Conservation (phyloP, 2,113 vertebrate genomes). For the Australoheros scitulus region DNA sequence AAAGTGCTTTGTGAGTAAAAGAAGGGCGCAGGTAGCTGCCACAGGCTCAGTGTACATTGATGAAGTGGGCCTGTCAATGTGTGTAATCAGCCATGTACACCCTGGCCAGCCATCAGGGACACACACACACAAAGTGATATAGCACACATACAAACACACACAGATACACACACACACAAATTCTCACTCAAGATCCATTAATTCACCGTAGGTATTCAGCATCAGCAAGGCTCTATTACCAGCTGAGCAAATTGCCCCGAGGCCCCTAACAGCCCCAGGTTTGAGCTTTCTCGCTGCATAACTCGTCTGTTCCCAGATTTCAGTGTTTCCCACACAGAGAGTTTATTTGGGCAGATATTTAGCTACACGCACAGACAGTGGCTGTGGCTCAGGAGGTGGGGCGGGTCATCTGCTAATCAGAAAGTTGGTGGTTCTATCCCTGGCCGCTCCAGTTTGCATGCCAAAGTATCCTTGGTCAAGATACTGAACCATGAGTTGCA, state of each 20-base stretch:
- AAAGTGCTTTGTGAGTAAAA: not conserved
- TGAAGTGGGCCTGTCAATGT: conserved; percentile 49
- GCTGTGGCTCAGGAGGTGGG: too few species aligned
- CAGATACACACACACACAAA: not conserved
- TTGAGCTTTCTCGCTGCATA: not conserved
- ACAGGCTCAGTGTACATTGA: conserved; percentile 27
- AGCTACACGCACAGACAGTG: not conserved
- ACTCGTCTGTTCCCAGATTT: not conserved
- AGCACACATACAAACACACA: not conserved
- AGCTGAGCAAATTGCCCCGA: not conserved
- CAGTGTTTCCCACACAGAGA: not conserved
- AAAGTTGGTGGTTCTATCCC: too few species aligned
- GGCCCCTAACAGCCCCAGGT: not conserved
- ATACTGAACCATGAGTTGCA: too few species aligned
- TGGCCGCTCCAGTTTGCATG: too few species aligned
- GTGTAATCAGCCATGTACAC: conserved; percentile 62
- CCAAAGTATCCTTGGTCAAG: too few species aligned
- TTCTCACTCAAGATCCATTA: conserved; percentile 3
- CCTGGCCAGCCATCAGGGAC: conserved; percentile 31
- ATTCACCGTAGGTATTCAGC: not conserved
- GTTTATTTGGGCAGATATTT: not conserved
- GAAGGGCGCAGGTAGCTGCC: conserved; percentile 20
- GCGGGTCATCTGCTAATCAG: too few species aligned
- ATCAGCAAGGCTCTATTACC: not conserved
- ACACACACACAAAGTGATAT: conserved; percentile 26